These are phyloP conservation scores for Ichneumon xanthorius DNA, from an alignment of 2,888 invertebrate species.

Conservation along the genomic window DNA sequence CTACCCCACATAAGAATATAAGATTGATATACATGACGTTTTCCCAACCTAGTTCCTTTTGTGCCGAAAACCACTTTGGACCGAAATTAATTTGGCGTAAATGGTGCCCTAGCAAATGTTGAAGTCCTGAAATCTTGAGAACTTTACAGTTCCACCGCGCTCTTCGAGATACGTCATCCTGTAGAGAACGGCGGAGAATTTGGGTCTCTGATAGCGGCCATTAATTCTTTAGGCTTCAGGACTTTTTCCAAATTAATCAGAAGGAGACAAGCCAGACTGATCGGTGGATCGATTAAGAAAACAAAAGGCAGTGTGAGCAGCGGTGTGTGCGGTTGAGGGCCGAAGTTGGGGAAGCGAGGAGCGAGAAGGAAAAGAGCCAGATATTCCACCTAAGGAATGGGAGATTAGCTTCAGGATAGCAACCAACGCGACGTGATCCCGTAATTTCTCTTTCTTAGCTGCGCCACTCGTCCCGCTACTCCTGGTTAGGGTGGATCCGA, in stretches of 20 bases:
- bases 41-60: too few relatives aligned
- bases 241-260: not conserved
- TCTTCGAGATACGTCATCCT: not conserved
- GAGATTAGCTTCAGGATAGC: conserved; percentile 68
- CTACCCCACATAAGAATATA: too few relatives aligned
- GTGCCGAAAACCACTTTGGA: too few relatives aligned
- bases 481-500: conserved; percentile 57
- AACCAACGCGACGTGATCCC: conserved; percentile 72
- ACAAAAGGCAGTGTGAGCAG: not conserved
- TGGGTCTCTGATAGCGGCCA: not conserved
- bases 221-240: not conserved
- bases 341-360: conserved; percentile 6
- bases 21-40: too few relatives aligned
- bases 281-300: conserved; percentile 1
- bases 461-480: conserved; percentile 44
- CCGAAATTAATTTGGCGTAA: too few relatives aligned
- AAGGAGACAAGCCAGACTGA: not conserved
- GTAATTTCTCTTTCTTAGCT: conserved; percentile 77
- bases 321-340: not conserved
- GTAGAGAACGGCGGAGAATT: not conserved
- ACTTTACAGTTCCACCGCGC: too few relatives aligned
- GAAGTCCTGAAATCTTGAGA: too few relatives aligned
- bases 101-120: too few relatives aligned
- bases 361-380: conserved; percentile 38
- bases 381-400: conserved; percentile 59